Evolutionary conservation across 2,888 invertebrate genomes (phyloP).

Genomic region (Ormyrus nitidulus): DNA sequence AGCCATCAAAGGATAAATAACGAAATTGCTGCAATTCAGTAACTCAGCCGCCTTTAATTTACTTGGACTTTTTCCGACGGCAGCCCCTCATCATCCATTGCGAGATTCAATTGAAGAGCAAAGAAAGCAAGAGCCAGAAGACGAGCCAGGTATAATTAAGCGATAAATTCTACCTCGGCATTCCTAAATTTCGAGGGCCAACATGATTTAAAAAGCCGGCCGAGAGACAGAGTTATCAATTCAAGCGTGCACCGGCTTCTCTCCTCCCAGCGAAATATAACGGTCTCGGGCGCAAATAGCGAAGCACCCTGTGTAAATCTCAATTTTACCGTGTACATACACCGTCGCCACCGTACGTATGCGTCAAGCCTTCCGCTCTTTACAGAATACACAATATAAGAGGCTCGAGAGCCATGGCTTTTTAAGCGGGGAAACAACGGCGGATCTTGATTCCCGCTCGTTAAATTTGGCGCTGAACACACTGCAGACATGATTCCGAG

Average conservation of each 20-base stretch:
- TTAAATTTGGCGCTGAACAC: background rate
- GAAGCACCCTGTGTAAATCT: constrained; percentile 33
- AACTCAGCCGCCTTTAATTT: no score
- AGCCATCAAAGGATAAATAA: no score
- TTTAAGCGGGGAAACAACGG: background rate
- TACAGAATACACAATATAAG: constrained; percentile 12
- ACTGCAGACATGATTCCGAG: background rate
- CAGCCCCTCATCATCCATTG: no score
- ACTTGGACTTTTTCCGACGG: no score
- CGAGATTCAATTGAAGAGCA: no score
- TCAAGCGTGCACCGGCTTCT: background rate
- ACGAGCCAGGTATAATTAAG: no score
- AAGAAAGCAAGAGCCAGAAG: no score
- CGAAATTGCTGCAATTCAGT: no score
- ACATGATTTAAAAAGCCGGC: background rate
- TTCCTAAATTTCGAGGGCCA: background rate
- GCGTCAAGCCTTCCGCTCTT: background rate
- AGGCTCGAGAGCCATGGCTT: constrained; percentile 4
- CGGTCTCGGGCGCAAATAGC: constrained; percentile 34
- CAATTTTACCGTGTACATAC: constrained; percentile 33
- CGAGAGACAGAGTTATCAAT: constrained; percentile 10
- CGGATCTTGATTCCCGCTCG: constrained; percentile 16
- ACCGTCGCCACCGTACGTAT: background rate
- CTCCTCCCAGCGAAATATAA: constrained; percentile 1
- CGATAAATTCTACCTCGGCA: background rate